Conservation (phyloP, 2,888 invertebrate genomes). For the Cataglyphis rosenhaueri region DNA sequence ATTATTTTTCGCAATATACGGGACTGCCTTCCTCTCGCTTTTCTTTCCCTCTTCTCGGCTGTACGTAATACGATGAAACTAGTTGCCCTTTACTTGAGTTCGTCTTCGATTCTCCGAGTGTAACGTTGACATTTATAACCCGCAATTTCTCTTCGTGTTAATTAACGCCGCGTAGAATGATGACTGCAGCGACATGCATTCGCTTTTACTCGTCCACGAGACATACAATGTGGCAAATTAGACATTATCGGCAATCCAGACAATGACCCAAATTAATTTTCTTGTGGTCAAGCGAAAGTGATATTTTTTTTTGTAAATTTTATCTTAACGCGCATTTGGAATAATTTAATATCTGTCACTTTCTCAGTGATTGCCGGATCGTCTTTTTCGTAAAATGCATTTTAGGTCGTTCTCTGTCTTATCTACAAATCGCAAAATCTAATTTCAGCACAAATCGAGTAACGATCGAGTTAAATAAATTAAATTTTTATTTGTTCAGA, state of each 20-base stretch:
- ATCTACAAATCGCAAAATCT: slow-evolving; percentile 1
- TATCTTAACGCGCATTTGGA: slow-evolving; percentile 20
- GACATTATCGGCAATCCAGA: slow-evolving; percentile 10
- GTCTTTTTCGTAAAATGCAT: neutral
- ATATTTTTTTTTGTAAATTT: slow-evolving; percentile 8
- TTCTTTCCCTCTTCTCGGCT: slow-evolving; percentile 22
- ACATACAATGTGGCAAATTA: slow-evolving; percentile 10
- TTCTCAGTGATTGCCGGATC: neutral
- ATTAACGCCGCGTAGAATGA: slow-evolving; percentile 39
- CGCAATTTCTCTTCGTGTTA: slow-evolving; percentile 49
- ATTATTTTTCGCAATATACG: slow-evolving; percentile 65
- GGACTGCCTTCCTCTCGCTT: slow-evolving; percentile 19
- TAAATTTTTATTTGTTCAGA: neutral
- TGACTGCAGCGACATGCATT: neutral
- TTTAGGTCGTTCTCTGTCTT: neutral
- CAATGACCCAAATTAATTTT: slow-evolving; percentile 19
- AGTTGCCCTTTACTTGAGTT: slow-evolving; percentile 69
- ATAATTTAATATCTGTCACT: slow-evolving; percentile 31
- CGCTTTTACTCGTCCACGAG: slow-evolving; percentile 10
- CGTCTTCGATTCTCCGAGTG: slow-evolving; percentile 42
- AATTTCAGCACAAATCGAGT: slow-evolving; percentile 10
- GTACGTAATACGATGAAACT: slow-evolving; percentile 47
- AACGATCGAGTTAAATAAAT: neutral
- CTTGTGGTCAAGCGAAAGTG: slow-evolving; percentile 23
- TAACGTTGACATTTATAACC: slow-evolving; percentile 62